Evolutionary conservation across 2,797 vertebrate species (phyloP).

Genomic region (Melanotaenia maccullochi): DNA sequence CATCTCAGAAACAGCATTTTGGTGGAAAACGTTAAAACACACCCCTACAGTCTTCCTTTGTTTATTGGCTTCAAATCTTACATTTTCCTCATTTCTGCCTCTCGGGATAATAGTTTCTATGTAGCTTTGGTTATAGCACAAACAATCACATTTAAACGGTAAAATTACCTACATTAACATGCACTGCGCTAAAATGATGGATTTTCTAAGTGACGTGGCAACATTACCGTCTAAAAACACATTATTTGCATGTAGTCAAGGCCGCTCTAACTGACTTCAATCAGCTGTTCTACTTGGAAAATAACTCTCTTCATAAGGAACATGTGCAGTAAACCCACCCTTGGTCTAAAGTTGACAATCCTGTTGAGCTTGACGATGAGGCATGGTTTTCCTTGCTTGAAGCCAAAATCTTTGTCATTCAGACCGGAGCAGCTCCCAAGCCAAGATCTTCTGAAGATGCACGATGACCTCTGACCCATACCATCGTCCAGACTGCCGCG

Average conservation of each 20-base stretch:
- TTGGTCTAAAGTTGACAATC: conserved; percentile 91
- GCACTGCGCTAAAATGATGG: neutral
- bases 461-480: conserved; percentile 78
- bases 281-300: neutral
- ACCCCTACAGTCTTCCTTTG: neutral
- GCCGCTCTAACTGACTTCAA: neutral
- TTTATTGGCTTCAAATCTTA: neutral
- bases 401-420: conserved; percentile 81
- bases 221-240: neutral
- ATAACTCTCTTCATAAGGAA: neutral
- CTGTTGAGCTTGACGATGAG: conserved; percentile 95
- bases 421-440: conserved; percentile 87
- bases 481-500: conserved; percentile 75
- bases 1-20: neutral
- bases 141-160: neutral
- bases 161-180: neutral
- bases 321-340: conserved; percentile 75
- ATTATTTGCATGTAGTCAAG: neutral
- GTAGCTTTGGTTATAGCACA: neutral
- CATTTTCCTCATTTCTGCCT: neutral
- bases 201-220: neutral
- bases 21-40: neutral
- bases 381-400: conserved; percentile 88
- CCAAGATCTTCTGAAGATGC: conserved; percentile 84
- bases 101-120: neutral